Percentiles rank a stretch among this genome's conserved stretches.
These are phyloP conservation scores for Theretra japonica DNA, from an alignment of 2,888 invertebrate genomes.

Conservation along the genomic window DNA sequence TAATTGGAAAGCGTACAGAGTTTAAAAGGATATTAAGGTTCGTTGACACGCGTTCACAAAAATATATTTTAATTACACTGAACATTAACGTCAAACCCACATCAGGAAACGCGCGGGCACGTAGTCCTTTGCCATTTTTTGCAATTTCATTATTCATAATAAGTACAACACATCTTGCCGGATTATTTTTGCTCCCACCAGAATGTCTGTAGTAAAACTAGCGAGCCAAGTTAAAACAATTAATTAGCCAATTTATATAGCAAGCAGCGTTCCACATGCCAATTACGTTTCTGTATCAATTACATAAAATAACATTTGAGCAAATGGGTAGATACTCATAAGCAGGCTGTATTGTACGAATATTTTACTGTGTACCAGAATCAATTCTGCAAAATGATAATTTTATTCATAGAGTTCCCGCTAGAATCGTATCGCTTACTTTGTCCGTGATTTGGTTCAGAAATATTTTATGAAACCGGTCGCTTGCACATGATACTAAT, in stretches of 20 bases:
- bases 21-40: slow-evolving; percentile 2
- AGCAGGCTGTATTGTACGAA: slow-evolving; percentile 70
- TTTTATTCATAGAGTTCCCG: slow-evolving; percentile 84
- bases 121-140: neutral
- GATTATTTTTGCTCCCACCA: neutral
- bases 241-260: slow-evolving; percentile 18
- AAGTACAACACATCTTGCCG: neutral
- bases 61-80: slow-evolving; percentile 20
- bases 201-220: neutral
- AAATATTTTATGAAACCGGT: slow-evolving; percentile 73
- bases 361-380: slow-evolving; percentile 78
- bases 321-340: slow-evolving; percentile 59
- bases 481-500: slow-evolving; percentile 56
- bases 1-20: neutral
- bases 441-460: slow-evolving; percentile 79
- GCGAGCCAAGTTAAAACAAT: slow-evolving; percentile 3
- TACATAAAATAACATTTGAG: slow-evolving; percentile 51
- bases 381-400: slow-evolving; percentile 83
- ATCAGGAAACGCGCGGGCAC: neutral
- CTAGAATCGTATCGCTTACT: slow-evolving; percentile 82
- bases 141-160: slow-evolving; percentile 17
- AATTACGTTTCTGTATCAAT: slow-evolving; percentile 46
- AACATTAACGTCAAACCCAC: slow-evolving; percentile 24
- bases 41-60: neutral
- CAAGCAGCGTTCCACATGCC: slow-evolving; percentile 37